Percentiles rank a stretch among this genome's conserved stretches.
These are phyloP conservation scores for Fistularia commersonii DNA, from an alignment of 2,797 vertebrate genomes.

Conservation along the genomic window DNA sequence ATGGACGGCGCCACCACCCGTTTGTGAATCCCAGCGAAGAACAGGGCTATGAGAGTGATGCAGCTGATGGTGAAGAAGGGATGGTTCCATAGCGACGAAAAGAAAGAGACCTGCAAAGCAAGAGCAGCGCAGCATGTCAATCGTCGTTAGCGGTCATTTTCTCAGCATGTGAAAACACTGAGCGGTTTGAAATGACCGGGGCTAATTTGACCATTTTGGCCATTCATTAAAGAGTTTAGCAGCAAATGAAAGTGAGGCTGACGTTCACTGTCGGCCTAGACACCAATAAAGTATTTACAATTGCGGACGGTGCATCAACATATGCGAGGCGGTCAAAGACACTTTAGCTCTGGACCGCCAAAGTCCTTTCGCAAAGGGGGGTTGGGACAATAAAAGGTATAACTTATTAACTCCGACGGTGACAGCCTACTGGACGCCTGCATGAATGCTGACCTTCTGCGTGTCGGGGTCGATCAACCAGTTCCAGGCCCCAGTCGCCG, in stretches of 20 bases:
- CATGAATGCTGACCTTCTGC: constrained; percentile 82
- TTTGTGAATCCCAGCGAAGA: constrained; percentile 99
- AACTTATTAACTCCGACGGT: too few species aligned
- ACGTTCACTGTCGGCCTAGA: too few species aligned
- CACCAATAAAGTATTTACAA: too few species aligned
- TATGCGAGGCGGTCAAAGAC: too few species aligned
- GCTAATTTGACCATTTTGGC: too few species aligned
- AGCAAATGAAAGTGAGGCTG: too few species aligned
- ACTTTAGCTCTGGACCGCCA: too few species aligned
- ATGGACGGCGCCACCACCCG: constrained; percentile 97
- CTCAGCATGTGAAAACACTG: neutral
- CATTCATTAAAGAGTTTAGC: too few species aligned
- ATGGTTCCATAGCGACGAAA: constrained; percentile 98
- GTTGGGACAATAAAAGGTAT: too few species aligned
- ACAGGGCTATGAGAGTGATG: constrained; percentile 95
- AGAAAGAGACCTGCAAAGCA: constrained; percentile 88
- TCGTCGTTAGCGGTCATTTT: neutral
- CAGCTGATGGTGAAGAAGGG: constrained; percentile 99
- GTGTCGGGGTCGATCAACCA: constrained; percentile 99
- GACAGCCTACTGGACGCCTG: too few species aligned
- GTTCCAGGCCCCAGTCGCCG: constrained; percentile 98
- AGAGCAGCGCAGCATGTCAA: constrained; percentile 1
- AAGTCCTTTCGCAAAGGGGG: too few species aligned
- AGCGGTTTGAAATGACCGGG: neutral
- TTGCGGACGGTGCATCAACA: too few species aligned